Base-by-base conservation (phyloP, 2,113 vertebrate species). In the Ellobius talpinus region DNA sequence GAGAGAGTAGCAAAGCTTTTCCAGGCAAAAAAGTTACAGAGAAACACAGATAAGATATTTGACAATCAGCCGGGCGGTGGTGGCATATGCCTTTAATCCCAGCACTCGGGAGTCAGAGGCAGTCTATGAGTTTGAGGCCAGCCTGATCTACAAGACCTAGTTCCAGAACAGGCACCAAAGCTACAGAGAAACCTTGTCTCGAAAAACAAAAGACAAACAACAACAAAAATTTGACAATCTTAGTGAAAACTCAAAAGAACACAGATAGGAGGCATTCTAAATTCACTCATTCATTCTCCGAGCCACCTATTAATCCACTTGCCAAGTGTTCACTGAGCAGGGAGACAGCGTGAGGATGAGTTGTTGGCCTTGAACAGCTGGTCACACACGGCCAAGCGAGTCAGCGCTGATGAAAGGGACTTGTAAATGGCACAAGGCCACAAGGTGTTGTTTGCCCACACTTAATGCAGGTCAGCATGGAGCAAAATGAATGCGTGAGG, bases 211-310 rank as follows among this genome's bases (percentile, higher is more conserved):
- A 4, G 11, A 50, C 8, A 50, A 50, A 50, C 50, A 50, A 50
- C 8, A 50, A 58, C 17, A 58, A 17, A 58, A 17, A 58, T 58
- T 89, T 89, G 73, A 87, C n/a, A 33, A 45, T 47, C 45, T 36
- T 65, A 29, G 63, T 47, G 26, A 55, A 89, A 96, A 97, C 68
- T 68, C 92, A 91, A 90, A 91, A 17, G 14, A n/a, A 19, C 42
- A 36, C 8, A 89, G 77, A 65, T 50, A 19, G 33, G 81, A 74
- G 24, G 47, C 8, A 82, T 93, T 91, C 29, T 47, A 1, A 42
- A 73, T 82, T 47, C 52, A 58, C 45, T n/a, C 52, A 52, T 85
- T 85, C 26, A 76, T 74, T 72, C n/a, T 86, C 4, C 14, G 6
- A 5, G 68, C 19, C 24, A 39, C 50, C 77, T 72, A 52, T 50